These are phyloP conservation scores for Xiphophorus couchianus DNA, from an alignment of 2,113 vertebrate genomes.

Conservation along the genomic window DNA sequence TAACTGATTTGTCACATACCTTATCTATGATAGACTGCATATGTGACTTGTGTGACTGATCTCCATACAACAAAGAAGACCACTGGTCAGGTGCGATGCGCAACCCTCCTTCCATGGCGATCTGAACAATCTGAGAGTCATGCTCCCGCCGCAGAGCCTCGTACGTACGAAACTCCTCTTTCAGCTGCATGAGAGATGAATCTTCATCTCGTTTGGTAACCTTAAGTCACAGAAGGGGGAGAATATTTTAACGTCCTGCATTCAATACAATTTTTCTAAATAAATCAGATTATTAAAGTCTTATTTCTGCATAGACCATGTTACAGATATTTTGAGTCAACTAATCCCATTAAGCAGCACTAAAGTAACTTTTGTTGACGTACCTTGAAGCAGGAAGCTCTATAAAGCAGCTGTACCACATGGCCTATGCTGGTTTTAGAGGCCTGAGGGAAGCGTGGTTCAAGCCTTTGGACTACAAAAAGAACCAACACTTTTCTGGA, in stretches of 20 bases:
- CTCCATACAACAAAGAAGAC: constrained; percentile 96
- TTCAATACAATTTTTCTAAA: neutral
- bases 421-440: constrained; percentile 99
- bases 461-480: constrained; percentile 97
- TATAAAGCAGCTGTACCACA: constrained; percentile 97
- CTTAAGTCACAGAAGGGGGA: constrained; percentile 63
- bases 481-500: constrained; percentile 97
- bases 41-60: constrained; percentile 98
- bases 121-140: constrained; percentile 98
- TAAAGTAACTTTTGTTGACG: neutral
- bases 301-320: neutral
- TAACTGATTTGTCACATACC: constrained; percentile 71
- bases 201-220: constrained; percentile 98
- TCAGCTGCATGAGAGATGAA: constrained; percentile 97
- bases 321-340: neutral
- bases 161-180: constrained; percentile 96
- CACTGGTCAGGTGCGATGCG: constrained; percentile 99
- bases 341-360: neutral
- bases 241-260: neutral
- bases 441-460: constrained; percentile 96
- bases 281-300: neutral
- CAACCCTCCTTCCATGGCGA: constrained; percentile 97
- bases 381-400: constrained; percentile 99
- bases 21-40: constrained; percentile 99
- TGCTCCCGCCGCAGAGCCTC: constrained; percentile 96